Evolutionary conservation across 2,888 invertebrate species (phyloP).

Genomic region (Hyppa rectilinea): DNA sequence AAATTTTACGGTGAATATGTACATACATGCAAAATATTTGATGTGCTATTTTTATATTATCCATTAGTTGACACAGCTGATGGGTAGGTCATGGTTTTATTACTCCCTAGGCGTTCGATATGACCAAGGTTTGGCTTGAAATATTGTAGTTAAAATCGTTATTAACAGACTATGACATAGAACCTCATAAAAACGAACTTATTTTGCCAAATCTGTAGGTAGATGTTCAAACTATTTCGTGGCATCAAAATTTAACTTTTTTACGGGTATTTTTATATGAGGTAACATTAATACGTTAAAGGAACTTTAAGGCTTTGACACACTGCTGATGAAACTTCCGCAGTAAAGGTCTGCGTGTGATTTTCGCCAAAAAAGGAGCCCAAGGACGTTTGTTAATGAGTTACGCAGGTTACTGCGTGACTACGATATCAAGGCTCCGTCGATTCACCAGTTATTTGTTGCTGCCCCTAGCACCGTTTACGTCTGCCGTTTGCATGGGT

Average conservation of each 20-base stretch:
- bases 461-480: slow-evolving; percentile 57
- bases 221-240: slow-evolving; percentile 10
- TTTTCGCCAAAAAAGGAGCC: slow-evolving; percentile 66
- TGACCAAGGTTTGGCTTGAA: slow-evolving; percentile 50
- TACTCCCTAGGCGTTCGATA: slow-evolving; percentile 44
- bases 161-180: slow-evolving; percentile 22
- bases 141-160: slow-evolving; percentile 23
- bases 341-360: slow-evolving; percentile 71
- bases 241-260: slow-evolving; percentile 18
- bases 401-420: slow-evolving; percentile 73
- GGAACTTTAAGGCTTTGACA: slow-evolving; percentile 43
- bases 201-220: slow-evolving; percentile 19
- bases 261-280: slow-evolving; percentile 16
- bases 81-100: slow-evolving; percentile 59
- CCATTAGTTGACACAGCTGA: slow-evolving; percentile 38
- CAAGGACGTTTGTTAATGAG: slow-evolving; percentile 79
- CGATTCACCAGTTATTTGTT: slow-evolving; percentile 60
- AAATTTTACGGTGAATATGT: slow-evolving; percentile 14
- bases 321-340: slow-evolving; percentile 67
- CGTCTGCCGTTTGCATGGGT: slow-evolving; percentile 65
- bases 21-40: slow-evolving; percentile 12
- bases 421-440: slow-evolving; percentile 72
- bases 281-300: slow-evolving; percentile 30
- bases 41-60: slow-evolving; percentile 35
- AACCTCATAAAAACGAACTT: slow-evolving; percentile 16